Base-by-base conservation (phyloP, 2,113 vertebrate genomes). In the Trachemys scripta region DNA sequence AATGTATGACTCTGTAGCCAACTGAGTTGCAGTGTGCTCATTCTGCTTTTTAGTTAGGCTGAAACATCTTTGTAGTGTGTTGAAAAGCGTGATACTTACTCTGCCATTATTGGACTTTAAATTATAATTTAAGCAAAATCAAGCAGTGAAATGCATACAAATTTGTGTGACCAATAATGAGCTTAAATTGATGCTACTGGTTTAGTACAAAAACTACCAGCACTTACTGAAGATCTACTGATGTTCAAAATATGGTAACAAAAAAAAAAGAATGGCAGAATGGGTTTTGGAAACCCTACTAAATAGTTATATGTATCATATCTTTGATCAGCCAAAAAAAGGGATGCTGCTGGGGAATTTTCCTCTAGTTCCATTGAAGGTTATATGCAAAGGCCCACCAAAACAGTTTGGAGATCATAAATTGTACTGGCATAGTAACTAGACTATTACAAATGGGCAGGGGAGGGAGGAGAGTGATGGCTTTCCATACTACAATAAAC, bases 41-140 rank as follows among this genome's bases (percentile, higher is more conserved):
- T 94, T 95, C 94, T 96, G 97, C 98, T 93, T 94, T 93, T 97
- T 88, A 95, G 95, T 95, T 96, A 96, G 95, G 97, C 88, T 97
- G 96, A 95, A 97, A 72, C 81, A 65, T 93, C 94, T 98, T 97
- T 97, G 95, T 97, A 98, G 97, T 78, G 90, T 38, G 92, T 96
- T 98, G 97, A 98, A 97, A 97, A 95, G 95, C 82, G 81, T 89
- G 81, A 93, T 95, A 80, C 94, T 97, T 94, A 92, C 87, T 78
- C 89, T 97, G 96, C 96, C 80, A 59, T 95, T 97, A 95, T 95
- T 96, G 91, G 93, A 91, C 93, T 90, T 82, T 92, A 96, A 97
- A 98, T 97, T 97, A 96, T 87, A 95, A 97, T 98, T 98, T 96
- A 95, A 95, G 97, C 97, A 96, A 95, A 95, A 97, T 93, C 93